Percentiles rank a stretch among this genome's conserved stretches.
phyloP scores from a whole-genome alignment of 2,888 invertebrate species.

The Pecten maximus region DNA sequence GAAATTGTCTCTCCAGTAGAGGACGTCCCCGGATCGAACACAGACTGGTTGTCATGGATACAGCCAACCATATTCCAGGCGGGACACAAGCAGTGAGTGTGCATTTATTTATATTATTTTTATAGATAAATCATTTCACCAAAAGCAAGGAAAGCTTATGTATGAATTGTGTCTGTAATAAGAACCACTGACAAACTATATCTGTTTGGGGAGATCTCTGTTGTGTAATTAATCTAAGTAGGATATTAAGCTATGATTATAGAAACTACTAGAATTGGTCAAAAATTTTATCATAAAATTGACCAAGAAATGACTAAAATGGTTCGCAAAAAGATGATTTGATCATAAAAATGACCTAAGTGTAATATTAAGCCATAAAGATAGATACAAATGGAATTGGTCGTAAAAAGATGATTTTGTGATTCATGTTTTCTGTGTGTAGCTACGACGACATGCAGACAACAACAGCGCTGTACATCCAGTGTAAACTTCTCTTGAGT shows the following conservation, averaged over 20 bases:
- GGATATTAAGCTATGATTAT: too few relatives aligned
- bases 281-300: too few relatives aligned
- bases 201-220: too few relatives aligned
- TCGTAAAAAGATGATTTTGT: background rate
- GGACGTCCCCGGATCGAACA: slow-evolving; percentile 68
- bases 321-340: background rate
- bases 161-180: background rate
- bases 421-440: slow-evolving; percentile 52
- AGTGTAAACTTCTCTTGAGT: slow-evolving; percentile 72
- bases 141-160: too few relatives aligned
- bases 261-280: too few relatives aligned
- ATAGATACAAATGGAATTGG: too few relatives aligned
- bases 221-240: too few relatives aligned
- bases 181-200: background rate
- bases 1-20: slow-evolving; percentile 44
- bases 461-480: slow-evolving; percentile 78
- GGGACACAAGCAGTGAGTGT: slow-evolving; percentile 70
- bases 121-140: too few relatives aligned
- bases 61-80: slow-evolving; percentile 71
- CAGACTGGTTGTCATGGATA: slow-evolving; percentile 80
- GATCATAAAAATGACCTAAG: too few relatives aligned
- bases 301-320: too few relatives aligned
- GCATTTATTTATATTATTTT: too few relatives aligned
- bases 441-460: slow-evolving; percentile 80
- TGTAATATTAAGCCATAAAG: too few relatives aligned